These are phyloP conservation scores for Sclerurus mexicanus DNA, from an alignment of 2,113 vertebrate species.

Conservation along the genomic window DNA sequence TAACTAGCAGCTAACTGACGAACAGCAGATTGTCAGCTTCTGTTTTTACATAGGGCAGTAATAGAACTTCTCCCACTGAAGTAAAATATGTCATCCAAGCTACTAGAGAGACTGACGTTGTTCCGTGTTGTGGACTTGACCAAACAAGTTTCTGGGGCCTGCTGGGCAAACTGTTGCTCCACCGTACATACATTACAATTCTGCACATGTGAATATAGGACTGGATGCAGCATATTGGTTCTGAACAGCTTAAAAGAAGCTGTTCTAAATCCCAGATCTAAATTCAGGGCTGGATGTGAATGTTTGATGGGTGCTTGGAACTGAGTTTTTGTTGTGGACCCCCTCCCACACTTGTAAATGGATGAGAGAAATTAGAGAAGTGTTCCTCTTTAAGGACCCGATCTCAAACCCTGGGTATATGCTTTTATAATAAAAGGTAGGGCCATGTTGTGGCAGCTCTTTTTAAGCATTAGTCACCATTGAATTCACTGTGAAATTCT, in stretches of 20 bases:
- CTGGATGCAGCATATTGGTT: neutral
- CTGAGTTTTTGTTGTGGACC: neutral
- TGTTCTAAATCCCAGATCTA: neutral
- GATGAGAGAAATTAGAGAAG: neutral
- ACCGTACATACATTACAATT: fast-evolving
- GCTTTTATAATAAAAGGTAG: neutral
- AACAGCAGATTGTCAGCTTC: neutral
- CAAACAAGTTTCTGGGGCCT: neutral
- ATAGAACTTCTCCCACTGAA: neutral
- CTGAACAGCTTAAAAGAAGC: neutral
- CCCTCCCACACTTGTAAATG: neutral
- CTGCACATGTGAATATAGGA: neutral
- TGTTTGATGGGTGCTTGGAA: neutral
- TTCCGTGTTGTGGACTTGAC: neutral
- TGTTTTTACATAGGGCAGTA: neutral
- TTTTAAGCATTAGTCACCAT: slow-evolving; percentile 52
- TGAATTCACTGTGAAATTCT: slow-evolving; percentile 59
- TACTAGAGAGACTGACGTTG: neutral
- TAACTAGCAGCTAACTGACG: neutral
- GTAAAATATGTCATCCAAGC: neutral
- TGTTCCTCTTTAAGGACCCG: neutral
- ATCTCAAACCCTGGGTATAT: neutral
- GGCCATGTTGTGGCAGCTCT: slow-evolving; percentile 33
- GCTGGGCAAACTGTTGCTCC: neutral
- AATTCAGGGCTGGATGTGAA: neutral